Conservation (phyloP, 2,113 vertebrate genomes). For the Chloebia gouldiae region DNA sequence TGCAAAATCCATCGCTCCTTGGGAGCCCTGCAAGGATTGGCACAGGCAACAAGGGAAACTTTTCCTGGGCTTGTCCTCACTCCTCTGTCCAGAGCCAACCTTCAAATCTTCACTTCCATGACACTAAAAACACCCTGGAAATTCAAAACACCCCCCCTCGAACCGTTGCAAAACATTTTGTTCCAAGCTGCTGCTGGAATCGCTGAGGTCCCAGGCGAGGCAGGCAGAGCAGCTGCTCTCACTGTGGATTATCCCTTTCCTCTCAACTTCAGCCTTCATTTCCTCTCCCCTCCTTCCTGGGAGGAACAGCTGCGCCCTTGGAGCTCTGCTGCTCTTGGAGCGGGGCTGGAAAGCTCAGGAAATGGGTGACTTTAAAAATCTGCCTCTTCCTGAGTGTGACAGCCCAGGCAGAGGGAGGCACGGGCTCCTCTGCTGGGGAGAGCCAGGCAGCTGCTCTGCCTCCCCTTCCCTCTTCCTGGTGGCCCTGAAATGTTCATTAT, state of each 20-base stretch:
- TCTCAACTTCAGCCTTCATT: constrained; percentile 59
- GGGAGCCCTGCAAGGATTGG: neutral
- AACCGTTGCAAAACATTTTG: neutral
- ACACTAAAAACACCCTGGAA: neutral
- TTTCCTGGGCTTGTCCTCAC: neutral
- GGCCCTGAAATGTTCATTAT: neutral
- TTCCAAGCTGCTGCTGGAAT: constrained; percentile 41
- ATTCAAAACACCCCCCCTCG: neutral
- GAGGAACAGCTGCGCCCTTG: constrained; percentile 55
- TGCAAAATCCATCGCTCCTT: neutral
- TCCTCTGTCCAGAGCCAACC: neutral
- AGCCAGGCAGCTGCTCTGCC: neutral
- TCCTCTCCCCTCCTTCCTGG: constrained; percentile 48
- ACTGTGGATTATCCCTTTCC: constrained; percentile 56
- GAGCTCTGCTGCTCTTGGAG: constrained; percentile 30
- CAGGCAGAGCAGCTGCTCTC: constrained; percentile 59
- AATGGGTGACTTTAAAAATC: neutral
- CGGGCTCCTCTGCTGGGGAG: neutral
- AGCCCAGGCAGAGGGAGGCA: neutral
- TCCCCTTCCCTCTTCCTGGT: rapidly evolving
- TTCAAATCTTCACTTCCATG: neutral
- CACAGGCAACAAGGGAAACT: neutral
- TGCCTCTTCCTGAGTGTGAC: constrained; percentile 32
- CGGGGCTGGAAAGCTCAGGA: constrained; percentile 2
- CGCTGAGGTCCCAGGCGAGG: neutral